phyloP scores from a whole-genome alignment of 2,113 vertebrate species.

The Ameiurus melas region DNA sequence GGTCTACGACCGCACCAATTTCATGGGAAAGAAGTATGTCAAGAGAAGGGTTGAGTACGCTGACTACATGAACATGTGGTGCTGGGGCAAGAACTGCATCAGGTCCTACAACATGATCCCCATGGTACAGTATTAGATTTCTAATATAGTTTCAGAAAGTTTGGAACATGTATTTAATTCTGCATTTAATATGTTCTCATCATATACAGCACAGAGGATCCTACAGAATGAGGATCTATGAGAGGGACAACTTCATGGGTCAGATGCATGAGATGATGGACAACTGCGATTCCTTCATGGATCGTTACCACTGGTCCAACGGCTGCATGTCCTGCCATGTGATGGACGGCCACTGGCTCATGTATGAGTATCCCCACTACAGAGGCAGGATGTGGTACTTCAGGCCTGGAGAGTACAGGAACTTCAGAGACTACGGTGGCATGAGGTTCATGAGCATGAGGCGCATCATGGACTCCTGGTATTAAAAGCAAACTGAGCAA shows the following conservation, averaged over 20 bases:
- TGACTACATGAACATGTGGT: constrained; percentile 56
- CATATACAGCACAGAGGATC: constrained; percentile 26
- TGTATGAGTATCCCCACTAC: constrained; percentile 61
- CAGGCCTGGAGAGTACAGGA: constrained; percentile 35
- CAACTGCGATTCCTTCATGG: constrained; percentile 40
- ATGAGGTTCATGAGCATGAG: constrained; percentile 33
- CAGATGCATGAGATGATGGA: constrained; percentile 29
- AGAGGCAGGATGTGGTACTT: constrained; percentile 39
- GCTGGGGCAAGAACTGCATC: constrained; percentile 32
- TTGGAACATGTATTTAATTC: too few species aligned
- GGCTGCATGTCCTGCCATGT: constrained; percentile 57
- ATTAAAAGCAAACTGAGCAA: neutral
- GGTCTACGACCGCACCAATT: constrained; percentile 51
- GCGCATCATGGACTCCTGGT: constrained; percentile 26
- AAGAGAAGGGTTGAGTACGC: constrained; percentile 52
- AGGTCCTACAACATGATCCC: constrained; percentile 36
- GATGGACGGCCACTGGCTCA: constrained; percentile 63
- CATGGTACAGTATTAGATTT: neutral
- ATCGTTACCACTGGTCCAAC: constrained; percentile 33
- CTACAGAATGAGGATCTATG: constrained; percentile 38
- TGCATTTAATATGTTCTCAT: too few species aligned
- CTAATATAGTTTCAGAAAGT: too few species aligned
- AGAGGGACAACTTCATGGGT: constrained; percentile 42
- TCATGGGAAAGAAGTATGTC: constrained; percentile 51
- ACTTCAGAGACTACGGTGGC: constrained; percentile 18